Evolutionary conservation across 2,113 vertebrate genomes (phyloP).

Genomic region (Mesoclemmys tuberculata): DNA sequence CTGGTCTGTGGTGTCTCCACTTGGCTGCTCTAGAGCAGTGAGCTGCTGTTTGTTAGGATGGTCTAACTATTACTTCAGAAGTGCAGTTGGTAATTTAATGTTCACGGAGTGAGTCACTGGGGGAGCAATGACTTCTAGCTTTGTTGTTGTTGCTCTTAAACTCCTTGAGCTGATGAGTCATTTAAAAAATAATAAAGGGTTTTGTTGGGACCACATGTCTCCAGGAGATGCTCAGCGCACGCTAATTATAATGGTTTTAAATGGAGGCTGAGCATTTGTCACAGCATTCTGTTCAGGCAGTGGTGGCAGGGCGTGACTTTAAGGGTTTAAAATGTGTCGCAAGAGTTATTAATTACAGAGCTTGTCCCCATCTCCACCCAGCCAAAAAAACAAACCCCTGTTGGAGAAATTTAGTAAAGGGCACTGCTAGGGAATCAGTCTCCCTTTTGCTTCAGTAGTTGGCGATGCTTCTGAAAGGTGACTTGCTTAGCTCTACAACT

Average conservation of each 20-base stretch:
- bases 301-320: not conserved
- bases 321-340: not conserved
- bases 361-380: not conserved
- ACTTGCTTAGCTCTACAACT: not conserved
- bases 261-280: constrained; percentile 13
- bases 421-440: constrained; percentile 17
- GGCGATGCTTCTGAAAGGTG: not conserved
- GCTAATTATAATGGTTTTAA: constrained; percentile 32
- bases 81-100: not conserved
- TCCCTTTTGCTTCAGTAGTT: constrained; percentile 13
- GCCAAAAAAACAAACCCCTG: constrained; percentile 18
- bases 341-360: constrained; percentile 18
- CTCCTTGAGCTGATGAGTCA: constrained; percentile 8
- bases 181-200: constrained; percentile 45
- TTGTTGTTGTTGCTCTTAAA: constrained; percentile 14
- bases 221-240: not conserved
- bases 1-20: not conserved
- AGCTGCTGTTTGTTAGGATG: not conserved
- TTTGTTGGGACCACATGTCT: not conserved
- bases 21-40: not conserved
- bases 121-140: not conserved
- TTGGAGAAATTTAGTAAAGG: constrained; percentile 20
- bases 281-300: not conserved
- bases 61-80: not conserved
- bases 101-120: not conserved